These are phyloP conservation scores for Arrhamphus sclerolepis DNA, from an alignment of 2,797 vertebrate genomes.

Conservation along the genomic window DNA sequence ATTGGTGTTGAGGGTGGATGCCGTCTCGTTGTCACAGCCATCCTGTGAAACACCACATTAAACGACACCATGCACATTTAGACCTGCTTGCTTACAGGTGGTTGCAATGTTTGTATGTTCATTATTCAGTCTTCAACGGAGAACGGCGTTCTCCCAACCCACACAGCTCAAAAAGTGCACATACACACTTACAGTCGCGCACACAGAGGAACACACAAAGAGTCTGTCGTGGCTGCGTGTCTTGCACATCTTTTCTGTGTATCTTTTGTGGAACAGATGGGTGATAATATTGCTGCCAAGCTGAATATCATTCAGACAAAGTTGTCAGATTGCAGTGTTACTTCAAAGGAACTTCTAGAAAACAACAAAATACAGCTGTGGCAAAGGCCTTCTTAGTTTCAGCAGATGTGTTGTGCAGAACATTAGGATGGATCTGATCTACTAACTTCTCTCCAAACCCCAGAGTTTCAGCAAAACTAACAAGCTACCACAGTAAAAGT, in stretches of 20 bases:
- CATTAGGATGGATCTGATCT: conserved; percentile 12
- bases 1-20: too few relatives aligned
- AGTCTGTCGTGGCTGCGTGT: conserved; percentile 1
- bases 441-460: background rate
- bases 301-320: conserved; percentile 43
- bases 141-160: too few relatives aligned
- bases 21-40: too few relatives aligned
- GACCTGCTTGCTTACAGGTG: too few relatives aligned
- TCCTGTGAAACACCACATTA: too few relatives aligned
- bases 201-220: too few relatives aligned
- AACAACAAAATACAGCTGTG: conserved; percentile 29
- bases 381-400: conserved; percentile 22
- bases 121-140: too few relatives aligned
- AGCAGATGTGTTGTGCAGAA: conserved; percentile 27
- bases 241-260: conserved; percentile 15
- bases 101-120: too few relatives aligned
- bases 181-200: background rate
- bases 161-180: too few relatives aligned
- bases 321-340: conserved; percentile 52
- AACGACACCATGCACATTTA: too few relatives aligned
- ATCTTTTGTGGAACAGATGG: conserved; percentile 38
- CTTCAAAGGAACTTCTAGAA: conserved; percentile 42
- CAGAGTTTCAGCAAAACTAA: too few relatives aligned
- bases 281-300: conserved; percentile 28
- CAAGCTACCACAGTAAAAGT: too few relatives aligned